Conservation (phyloP, 2,888 invertebrate species). For the Coelopa pilipes region DNA sequence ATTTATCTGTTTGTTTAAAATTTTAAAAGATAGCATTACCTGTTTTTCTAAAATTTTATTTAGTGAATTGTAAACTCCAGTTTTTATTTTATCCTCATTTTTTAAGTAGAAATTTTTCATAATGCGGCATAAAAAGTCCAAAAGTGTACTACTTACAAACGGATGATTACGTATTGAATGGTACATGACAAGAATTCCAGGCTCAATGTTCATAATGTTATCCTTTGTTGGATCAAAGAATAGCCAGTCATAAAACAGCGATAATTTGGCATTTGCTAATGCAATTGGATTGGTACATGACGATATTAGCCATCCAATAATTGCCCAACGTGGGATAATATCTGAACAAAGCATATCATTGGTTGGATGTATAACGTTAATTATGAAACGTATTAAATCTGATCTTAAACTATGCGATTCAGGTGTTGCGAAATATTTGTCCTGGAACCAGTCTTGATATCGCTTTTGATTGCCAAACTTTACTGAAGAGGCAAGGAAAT, state of each 20-base stretch:
- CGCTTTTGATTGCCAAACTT: slow-evolving; percentile 75
- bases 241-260: slow-evolving; percentile 79
- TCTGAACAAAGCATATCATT: slow-evolving; percentile 77
- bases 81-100: slow-evolving; percentile 65
- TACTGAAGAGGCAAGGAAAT: slow-evolving; percentile 72
- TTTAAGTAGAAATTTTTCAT: slow-evolving; percentile 66
- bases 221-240: slow-evolving; percentile 75
- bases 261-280: slow-evolving; percentile 75
- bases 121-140: slow-evolving; percentile 78
- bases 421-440: slow-evolving; percentile 74
- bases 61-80: slow-evolving; percentile 67
- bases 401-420: slow-evolving; percentile 76
- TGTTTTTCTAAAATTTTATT: slow-evolving; percentile 74
- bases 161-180: slow-evolving; percentile 75
- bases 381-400: slow-evolving; percentile 77
- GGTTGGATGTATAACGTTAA: slow-evolving; percentile 76
- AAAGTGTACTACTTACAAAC: slow-evolving; percentile 73
- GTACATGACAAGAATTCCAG: slow-evolving; percentile 77
- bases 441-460: slow-evolving; percentile 79
- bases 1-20: background rate
- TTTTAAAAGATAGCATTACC: slow-evolving; percentile 68
- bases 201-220: slow-evolving; percentile 79
- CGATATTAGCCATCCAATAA: slow-evolving; percentile 77
- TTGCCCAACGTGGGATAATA: slow-evolving; percentile 77
- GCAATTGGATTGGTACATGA: slow-evolving; percentile 76